Base-by-base conservation (phyloP, 2,888 invertebrate species). In the Leucophora obtusa region DNA sequence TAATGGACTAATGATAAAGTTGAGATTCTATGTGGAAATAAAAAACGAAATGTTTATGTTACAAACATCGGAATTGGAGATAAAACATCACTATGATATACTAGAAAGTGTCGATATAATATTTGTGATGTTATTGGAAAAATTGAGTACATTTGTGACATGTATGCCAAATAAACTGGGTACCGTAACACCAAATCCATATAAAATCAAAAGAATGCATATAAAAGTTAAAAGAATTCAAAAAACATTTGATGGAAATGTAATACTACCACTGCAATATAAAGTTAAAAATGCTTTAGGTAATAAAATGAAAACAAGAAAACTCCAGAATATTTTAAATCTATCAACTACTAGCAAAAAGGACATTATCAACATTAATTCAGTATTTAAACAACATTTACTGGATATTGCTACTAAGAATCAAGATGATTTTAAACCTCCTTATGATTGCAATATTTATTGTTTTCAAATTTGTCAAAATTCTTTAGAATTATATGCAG, bases 1-100 rank as follows among this genome's bases (percentile, higher is more conserved):
- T 47, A 83, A 81, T 0, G 75, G 79, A 7, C 38, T 87, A 24
- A 73, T 77, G 9, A 70, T 84, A 0, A 82, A 54, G n/a, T 73
- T 87, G 24, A 83, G 83, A 10, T 87, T 87, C 65, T 85, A 83
- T 79, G 86, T 87, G 17, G 77, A 82, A 28, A 83, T 84, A 5
- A 69, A 47, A 28, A 60, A 63, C 7, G 73, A 81, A 7, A 62
- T 59, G 56, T 76, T 86, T 79, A 79, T 82, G 72, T 84, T 68
- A 38, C 83, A 87, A 56, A 84, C 83, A 47, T 80, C 75, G n/a
- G 73, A 83, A 0, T 38, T 86, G n/a, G 47, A 9, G 15, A 83
- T 86, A 24, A 60, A 56, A 15, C 83, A 87, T 71, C 73, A 84
- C 43, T 66, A 82, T 63, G 86, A 87, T 38, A 84, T 87, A 54